Percentiles rank a stretch among this genome's conserved stretches.
Conservation (phyloP, 2,113 vertebrate genomes). For the Antechinus flavipes region DNA sequence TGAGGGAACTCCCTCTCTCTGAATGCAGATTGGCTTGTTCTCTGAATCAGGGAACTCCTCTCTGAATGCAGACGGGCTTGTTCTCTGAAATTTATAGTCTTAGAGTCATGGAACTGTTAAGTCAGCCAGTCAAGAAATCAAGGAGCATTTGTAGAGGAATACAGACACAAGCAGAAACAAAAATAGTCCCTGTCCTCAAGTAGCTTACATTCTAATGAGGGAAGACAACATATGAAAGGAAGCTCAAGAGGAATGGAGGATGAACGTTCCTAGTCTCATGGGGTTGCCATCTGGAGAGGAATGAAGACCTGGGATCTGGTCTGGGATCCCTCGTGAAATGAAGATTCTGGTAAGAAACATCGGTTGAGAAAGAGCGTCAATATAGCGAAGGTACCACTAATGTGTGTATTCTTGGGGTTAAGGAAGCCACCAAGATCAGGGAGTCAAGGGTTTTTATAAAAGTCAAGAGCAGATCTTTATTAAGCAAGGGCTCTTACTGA, state of each 20-base stretch:
- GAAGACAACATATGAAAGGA: neutral
- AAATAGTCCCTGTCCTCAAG: neutral
- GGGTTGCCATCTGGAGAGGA: neutral
- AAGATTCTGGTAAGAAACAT: neutral
- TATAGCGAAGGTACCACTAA: neutral
- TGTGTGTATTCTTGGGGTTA: neutral
- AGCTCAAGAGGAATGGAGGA: neutral
- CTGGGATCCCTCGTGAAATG: neutral
- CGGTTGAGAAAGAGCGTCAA: neutral
- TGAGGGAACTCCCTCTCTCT: neutral
- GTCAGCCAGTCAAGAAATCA: neutral
- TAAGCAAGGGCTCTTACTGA: neutral
- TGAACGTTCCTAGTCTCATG: neutral
- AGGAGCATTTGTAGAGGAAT: neutral
- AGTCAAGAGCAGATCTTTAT: neutral
- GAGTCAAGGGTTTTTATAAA: neutral
- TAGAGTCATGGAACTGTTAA: neutral
- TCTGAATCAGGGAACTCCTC: neutral
- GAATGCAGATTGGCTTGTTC: too few species aligned
- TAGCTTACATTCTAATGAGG: neutral
- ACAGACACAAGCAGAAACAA: neutral
- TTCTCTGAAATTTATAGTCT: neutral
- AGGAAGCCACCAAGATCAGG: neutral
- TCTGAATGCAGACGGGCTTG: neutral
- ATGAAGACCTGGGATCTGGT: neutral